Percentiles rank a stretch among this genome's conserved stretches.
phyloP scores from a whole-genome alignment of 2,888 invertebrate species.

The Parnassius apollo region DNA sequence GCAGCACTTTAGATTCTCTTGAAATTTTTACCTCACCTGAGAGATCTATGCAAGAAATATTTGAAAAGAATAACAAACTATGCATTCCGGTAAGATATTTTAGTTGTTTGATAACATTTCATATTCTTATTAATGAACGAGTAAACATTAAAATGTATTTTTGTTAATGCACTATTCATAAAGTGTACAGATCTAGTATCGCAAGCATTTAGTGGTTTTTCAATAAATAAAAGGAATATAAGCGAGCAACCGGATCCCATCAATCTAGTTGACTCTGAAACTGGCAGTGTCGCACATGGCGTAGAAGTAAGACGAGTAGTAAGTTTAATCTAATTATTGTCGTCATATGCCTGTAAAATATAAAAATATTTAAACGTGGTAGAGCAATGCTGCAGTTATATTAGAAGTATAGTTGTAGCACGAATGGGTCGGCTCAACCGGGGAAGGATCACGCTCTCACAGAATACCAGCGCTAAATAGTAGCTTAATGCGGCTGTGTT shows the following conservation, averaged over 20 bases:
- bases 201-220: constrained; percentile 68
- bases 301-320: constrained; percentile 44
- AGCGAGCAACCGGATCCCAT: constrained; percentile 57
- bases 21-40: constrained; percentile 29
- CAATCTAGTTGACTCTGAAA: constrained; percentile 62
- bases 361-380: no score
- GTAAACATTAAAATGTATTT: not conserved
- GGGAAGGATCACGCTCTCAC: no score
- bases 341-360: no score
- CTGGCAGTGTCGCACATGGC: constrained; percentile 53
- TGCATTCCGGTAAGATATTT: constrained; percentile 40
- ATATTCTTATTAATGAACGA: no score
- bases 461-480: no score
- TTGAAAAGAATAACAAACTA: constrained; percentile 54
- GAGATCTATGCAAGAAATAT: constrained; percentile 54
- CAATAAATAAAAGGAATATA: constrained; percentile 50
- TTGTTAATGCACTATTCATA: constrained; percentile 13
- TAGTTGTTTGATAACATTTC: no score
- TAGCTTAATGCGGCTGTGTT: no score
- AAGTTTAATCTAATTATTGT: constrained; percentile 3
- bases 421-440: no score
- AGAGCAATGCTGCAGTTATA: no score
- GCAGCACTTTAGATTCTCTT: constrained; percentile 29
- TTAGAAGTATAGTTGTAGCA: no score
- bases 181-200: constrained; percentile 35